These are phyloP conservation scores for Drepana falcataria DNA, from an alignment of 2,888 invertebrate species.

Conservation along the genomic window DNA sequence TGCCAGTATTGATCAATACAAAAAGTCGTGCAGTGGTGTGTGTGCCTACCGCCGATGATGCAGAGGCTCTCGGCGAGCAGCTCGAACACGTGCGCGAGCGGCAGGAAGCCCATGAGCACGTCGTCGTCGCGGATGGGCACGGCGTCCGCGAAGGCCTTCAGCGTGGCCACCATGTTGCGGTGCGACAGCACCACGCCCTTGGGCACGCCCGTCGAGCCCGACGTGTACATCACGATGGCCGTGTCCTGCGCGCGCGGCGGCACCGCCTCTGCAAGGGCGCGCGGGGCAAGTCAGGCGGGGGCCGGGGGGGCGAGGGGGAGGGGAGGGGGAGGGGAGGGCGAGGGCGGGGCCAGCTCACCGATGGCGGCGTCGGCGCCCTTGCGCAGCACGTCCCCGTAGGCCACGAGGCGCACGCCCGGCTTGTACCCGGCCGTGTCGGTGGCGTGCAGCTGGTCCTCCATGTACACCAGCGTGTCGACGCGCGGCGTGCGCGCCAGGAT, in stretches of 20 bases:
- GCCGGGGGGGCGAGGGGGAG: no score
- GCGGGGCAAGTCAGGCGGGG: no score
- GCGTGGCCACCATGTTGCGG: slow-evolving; percentile 87
- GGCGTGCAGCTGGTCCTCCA: slow-evolving; percentile 91
- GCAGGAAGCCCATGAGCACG: slow-evolving; percentile 95
- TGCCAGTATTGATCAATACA: neutral
- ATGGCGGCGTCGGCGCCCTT: slow-evolving; percentile 54
- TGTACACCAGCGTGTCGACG: slow-evolving; percentile 90
- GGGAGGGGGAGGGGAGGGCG: no score
- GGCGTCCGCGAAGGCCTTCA: slow-evolving; percentile 89
- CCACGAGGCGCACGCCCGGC: slow-evolving; percentile 83
- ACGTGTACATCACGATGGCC: slow-evolving; percentile 99
- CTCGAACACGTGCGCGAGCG: slow-evolving; percentile 98
- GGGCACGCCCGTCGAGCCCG: slow-evolving; percentile 97
- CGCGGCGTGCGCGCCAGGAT: slow-evolving; percentile 84
- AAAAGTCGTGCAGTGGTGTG: neutral
- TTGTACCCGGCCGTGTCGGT: slow-evolving; percentile 85
- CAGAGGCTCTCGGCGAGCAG: slow-evolving; percentile 94
- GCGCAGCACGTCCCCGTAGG: slow-evolving; percentile 82
- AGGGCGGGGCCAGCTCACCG: slow-evolving; percentile 35
- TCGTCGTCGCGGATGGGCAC: slow-evolving; percentile 86
- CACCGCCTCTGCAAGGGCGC: slow-evolving; percentile 64
- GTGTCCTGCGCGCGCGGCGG: slow-evolving; percentile 86
- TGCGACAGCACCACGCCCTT: slow-evolving; percentile 93
- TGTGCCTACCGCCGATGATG: slow-evolving; percentile 86